Conservation (phyloP, 2,113 vertebrate species). For the human (Homo sapiens) region GRCh38 chr18:74061501-74062000, state of each 20-base stretch:
- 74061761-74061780: background rate
- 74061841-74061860: background rate
- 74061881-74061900: background rate
- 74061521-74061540: background rate
- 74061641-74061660: background rate
- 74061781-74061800: background rate
- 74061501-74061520: background rate
- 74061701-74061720: background rate
- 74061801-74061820: background rate
- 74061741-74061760: background rate
- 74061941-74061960: rapidly evolving
- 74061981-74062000: background rate
- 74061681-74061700: background rate
- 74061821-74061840: background rate
- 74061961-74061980: background rate
- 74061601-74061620: background rate
- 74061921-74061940: background rate
- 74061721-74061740: background rate
- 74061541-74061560: background rate
- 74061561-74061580: background rate
- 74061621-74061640: background rate
- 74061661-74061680: background rate
- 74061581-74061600: background rate
- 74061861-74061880: background rate
- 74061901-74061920: background rate